A percentile compares a stretch with the other conserved stretches of the same genome.
These are phyloP conservation scores for Chiridota heheva DNA, from an alignment of 35 echinoderm and acorn worm species.

Conservation along the genomic window DNA sequence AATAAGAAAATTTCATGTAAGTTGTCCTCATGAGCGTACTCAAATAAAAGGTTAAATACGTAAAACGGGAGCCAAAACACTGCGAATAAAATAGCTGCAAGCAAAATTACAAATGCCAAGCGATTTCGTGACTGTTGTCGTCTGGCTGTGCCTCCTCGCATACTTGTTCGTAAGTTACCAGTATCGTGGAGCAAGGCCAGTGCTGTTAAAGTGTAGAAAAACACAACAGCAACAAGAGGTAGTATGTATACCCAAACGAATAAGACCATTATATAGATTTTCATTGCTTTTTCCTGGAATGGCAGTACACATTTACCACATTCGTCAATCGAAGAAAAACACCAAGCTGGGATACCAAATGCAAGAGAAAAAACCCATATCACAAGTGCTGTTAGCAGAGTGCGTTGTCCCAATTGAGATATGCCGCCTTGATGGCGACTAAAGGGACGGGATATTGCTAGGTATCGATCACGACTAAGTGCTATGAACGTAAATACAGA, in stretches of 20 bases:
- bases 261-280: constrained; percentile 16
- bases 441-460: constrained; percentile 35
- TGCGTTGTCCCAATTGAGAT: constrained; percentile 8
- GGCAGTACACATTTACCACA: constrained; percentile 19
- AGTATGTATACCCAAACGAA: constrained; percentile 19
- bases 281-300: constrained; percentile 16
- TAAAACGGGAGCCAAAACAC: constrained; percentile 34
- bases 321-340: neutral
- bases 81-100: constrained; percentile 17
- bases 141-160: constrained; percentile 30
- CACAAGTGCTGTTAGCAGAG: constrained; percentile 1
- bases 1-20: neutral
- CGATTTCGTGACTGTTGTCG: constrained; percentile 22
- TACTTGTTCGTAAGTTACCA: constrained; percentile 7
- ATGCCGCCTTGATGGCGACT: constrained; percentile 11
- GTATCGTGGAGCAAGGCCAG: constrained; percentile 21
- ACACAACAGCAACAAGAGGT: constrained; percentile 22
- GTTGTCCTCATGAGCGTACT: constrained; percentile 19
- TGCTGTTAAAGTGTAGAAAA: constrained; percentile 40
- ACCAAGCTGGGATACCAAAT: constrained; percentile 11
- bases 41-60: constrained; percentile 1
- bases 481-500: constrained; percentile 28
- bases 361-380: constrained; percentile 37
- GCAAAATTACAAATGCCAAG: constrained; percentile 24
- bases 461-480: constrained; percentile 33